Evolutionary conservation across 2,113 vertebrate species (phyloP).

Genomic region (Harpagus bidentatus): DNA sequence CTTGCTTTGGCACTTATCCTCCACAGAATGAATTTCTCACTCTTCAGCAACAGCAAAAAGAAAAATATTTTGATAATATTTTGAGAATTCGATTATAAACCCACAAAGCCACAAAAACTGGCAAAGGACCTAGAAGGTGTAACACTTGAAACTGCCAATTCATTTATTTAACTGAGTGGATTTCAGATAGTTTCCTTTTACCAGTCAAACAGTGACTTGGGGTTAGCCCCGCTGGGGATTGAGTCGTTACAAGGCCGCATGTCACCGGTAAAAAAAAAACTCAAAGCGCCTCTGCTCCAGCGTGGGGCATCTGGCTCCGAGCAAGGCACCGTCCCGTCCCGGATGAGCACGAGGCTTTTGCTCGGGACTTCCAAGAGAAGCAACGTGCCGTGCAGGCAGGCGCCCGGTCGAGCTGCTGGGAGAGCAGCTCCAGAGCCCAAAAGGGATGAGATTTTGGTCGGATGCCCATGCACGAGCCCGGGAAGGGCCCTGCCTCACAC

Average conservation of each 20-base stretch:
- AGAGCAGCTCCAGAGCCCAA: not conserved
- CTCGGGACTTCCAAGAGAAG: not conserved
- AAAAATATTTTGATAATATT: conserved; percentile 62
- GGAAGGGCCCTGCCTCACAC: not conserved
- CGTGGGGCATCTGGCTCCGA: accelerated
- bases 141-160: conserved; percentile 52
- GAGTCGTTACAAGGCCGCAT: not conserved
- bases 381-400: accelerated
- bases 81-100: conserved; percentile 49
- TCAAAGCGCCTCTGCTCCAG: not conserved
- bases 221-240: conserved; percentile 52
- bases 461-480: accelerated
- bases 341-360: not conserved
- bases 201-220: conserved; percentile 58
- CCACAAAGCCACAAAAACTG: conserved; percentile 64
- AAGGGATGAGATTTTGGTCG: not conserved
- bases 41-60: conserved; percentile 10
- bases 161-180: conserved; percentile 41
- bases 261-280: not conserved
- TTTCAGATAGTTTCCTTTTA: conserved; percentile 57
- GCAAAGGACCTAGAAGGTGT: conserved; percentile 32
- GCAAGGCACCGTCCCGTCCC: accelerated
- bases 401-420: not conserved
- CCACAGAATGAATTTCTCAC: not conserved
- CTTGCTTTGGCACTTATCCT: not conserved